A percentile compares a stretch with the other conserved stretches of the same genome.
Evolutionary conservation across 1,140 invertebrate genomes (phyloP).

Genomic region (Ostrea denselamellosa): DNA sequence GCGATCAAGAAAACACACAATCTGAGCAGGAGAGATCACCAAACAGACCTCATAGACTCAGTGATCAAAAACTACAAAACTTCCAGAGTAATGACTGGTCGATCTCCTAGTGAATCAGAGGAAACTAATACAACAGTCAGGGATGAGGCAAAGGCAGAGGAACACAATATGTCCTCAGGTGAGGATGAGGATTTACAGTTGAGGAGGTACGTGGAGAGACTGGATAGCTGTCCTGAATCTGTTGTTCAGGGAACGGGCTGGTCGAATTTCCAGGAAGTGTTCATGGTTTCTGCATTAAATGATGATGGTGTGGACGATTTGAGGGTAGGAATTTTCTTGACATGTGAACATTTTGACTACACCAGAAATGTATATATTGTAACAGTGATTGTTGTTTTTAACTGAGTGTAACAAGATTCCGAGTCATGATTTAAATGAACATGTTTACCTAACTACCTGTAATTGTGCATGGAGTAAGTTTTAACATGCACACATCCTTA

Average conservation of each 20-base stretch:
- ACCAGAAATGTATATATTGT: not conserved
- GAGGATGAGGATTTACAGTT: not conserved
- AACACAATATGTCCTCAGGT: not conserved
- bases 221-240: slow-evolving; percentile 62
- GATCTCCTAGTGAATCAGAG: not conserved
- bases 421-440: too few relatives aligned
- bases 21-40: not conserved
- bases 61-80: slow-evolving; percentile 24
- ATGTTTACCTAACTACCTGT: too few relatives aligned
- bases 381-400: too few relatives aligned
- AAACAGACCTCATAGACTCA: not conserved
- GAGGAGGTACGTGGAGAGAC: not conserved
- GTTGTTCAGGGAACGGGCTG: slow-evolving; percentile 80
- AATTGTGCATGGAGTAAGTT: too few relatives aligned
- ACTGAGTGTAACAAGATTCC: too few relatives aligned
- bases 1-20: not conserved
- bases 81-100: not conserved
- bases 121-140: too few relatives aligned
- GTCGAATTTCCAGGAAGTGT: slow-evolving; percentile 90
- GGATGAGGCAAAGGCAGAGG: not conserved
- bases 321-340: slow-evolving; percentile 81
- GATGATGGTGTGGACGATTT: slow-evolving; percentile 88
- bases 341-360: not conserved
- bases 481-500: too few relatives aligned
- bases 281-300: slow-evolving; percentile 91